These are phyloP conservation scores for Gymnoscopelus microlampas DNA, from an alignment of 2,797 vertebrate genomes.

Conservation along the genomic window DNA sequence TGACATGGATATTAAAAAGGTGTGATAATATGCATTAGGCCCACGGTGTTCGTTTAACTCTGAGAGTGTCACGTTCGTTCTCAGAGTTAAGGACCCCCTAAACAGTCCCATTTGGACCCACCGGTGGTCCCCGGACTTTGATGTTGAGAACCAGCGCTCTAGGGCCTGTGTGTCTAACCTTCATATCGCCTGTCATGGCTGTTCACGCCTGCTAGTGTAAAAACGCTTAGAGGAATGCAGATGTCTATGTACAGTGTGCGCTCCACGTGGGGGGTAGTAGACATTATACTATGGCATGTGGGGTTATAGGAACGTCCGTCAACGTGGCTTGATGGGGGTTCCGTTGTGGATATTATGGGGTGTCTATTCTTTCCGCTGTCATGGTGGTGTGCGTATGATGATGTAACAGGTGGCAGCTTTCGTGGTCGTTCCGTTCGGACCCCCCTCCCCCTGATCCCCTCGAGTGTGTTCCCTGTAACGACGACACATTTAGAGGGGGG, in stretches of 20 bases:
- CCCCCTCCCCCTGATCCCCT: slow-evolving; percentile 13
- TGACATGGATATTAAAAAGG: too few relatives aligned
- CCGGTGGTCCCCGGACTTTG: too few relatives aligned
- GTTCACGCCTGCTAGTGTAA: slow-evolving; percentile 84
- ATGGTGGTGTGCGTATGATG: slow-evolving; percentile 76
- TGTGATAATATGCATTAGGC: too few relatives aligned
- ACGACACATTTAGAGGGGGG: slow-evolving; percentile 41
- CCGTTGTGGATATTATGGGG: slow-evolving; percentile 74
- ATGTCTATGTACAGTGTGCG: slow-evolving; percentile 73
- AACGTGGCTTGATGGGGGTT: slow-evolving; percentile 47
- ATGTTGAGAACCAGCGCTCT: slow-evolving; percentile 43
- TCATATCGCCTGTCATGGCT: slow-evolving; percentile 52
- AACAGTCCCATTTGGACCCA: too few relatives aligned
- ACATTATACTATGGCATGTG: slow-evolving; percentile 80
- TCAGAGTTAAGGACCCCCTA: too few relatives aligned
- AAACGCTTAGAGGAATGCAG: slow-evolving; percentile 81
- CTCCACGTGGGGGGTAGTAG: slow-evolving; percentile 75
- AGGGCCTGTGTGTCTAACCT: slow-evolving; percentile 68
- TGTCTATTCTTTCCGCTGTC: slow-evolving; percentile 82
- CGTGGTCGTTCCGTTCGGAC: slow-evolving; percentile 57
- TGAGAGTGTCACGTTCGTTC: too few relatives aligned
- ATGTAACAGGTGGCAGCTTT: slow-evolving; percentile 73
- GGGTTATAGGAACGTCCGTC: slow-evolving; percentile 60
- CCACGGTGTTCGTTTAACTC: too few relatives aligned
- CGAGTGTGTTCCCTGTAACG: slow-evolving; percentile 61